Evolutionary conservation across 2,113 vertebrate species (phyloP), one percentile per base, ranked within the genome.

Genomic region (Xenopus laevis): DNA sequence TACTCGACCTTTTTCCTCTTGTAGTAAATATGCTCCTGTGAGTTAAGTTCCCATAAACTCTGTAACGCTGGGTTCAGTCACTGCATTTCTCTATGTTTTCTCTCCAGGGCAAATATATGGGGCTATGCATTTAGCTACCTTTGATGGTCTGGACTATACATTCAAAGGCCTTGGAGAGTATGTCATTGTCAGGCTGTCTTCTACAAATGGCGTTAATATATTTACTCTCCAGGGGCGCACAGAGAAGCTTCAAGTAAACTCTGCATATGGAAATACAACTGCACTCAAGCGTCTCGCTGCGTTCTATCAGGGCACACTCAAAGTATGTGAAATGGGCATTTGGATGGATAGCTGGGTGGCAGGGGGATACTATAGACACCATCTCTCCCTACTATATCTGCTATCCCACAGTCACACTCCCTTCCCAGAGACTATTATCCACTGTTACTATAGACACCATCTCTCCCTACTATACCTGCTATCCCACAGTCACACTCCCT

Each of bases 141-240:
- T 93, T 10, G 90, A 92, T 33, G 92, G 90, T 46, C 83, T 82
- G 0, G 81, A 88, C 64, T 93, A 90, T 82, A 84, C 85, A 47
- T 93, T 93, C 78, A 90, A 87, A 82, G 89, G 87, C n/a, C 80
- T 91, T 30, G 92, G 92, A 73, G 89, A 91, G 78, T 93, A 89
- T 78, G 89, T 92, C 59, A 83, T 93, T 11, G 59, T 89, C 77
- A 87, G 92, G 23, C 89, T 93, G 13, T 92, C 92, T 60, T 89
- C 90, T n/a, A 52, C 16, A 78, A 82, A 80, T 0, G 91, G 92
- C 75, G 89, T 86, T 55, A 93, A 93, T 78, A 84, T 91, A 78
- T 93, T 93, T 85, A 93, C 92, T 70, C 85, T 93, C 63, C 92
- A 93, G 83, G 91, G 90, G 52, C 86, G 89, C 80, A 89, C 83